Base-by-base conservation (phyloP, 1,140 invertebrate genomes). In the Cydia pomonella region DNA sequence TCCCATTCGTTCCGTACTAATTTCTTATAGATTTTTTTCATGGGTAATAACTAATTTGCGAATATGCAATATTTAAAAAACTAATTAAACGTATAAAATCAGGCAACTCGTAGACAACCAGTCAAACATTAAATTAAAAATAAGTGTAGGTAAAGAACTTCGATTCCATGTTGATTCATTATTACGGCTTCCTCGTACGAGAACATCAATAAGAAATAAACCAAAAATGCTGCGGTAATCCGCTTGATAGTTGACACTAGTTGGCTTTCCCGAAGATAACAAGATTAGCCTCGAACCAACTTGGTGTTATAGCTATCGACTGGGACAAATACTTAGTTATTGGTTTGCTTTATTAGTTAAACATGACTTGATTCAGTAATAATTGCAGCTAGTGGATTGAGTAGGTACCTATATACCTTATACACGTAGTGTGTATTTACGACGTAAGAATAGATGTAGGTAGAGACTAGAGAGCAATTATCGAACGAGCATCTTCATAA, bases 171-270 rank as follows among this genome's bases (percentile, higher is more conserved):
- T 10, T 10, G 33, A n/a, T 33, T 38, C 16, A 69, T 69, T 69
- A 29, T 0, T 69, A 38, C 10, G 64, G 29, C 64, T 69, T 69
- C 27, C 25, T 16, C 18, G 7, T 23, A 23, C 18, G 53, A 59
- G 16, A 33, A 38, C 29, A 66, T 66, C 63, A 66, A 66, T 69
- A 69, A 33, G 64, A 69, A 69, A 69, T 69, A 69, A 69, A 69
- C 6, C n/a, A 69, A 16, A 29, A 69, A 69, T 18, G n/a, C 64
- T 12, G 27, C n/a, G 27, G 29, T 69, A 69, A 69, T 69, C 64
- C 64, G 64, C 29, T 38, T 69, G 29, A 69, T 64, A 69, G 64
- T 38, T 18, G 64, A 69, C 64, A 69, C 64, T 69, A 33, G 64
- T 69, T 69, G 29, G 64, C 29, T 33, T 69, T 33, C 29, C 64